These are phyloP conservation scores for Argynnis bischoffii DNA, from an alignment of 2,888 invertebrate genomes.

Conservation along the genomic window DNA sequence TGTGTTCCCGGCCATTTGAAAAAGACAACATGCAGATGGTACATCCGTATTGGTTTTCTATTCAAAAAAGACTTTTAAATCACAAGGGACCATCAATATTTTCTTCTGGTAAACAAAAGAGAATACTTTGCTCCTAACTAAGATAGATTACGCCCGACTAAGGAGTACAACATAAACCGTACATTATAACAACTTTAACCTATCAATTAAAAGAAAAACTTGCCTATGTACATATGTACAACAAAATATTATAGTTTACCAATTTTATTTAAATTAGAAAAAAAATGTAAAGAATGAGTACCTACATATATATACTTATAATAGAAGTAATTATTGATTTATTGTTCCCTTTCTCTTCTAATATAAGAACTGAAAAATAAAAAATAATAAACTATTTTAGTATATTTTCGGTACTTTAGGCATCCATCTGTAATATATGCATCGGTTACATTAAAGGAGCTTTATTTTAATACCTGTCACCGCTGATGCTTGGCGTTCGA, in stretches of 20 bases:
- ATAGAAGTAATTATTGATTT: too few relatives aligned
- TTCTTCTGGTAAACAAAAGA: slow-evolving; percentile 71
- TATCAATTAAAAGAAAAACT: slow-evolving; percentile 7
- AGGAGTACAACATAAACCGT: slow-evolving; percentile 15
- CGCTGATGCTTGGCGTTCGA: slow-evolving; percentile 37
- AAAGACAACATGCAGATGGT: slow-evolving; percentile 77
- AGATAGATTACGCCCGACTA: slow-evolving; percentile 68
- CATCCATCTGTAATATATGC: slow-evolving; percentile 39
- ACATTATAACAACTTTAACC: slow-evolving; percentile 20
- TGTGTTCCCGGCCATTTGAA: slow-evolving; percentile 69
- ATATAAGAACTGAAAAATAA: slow-evolving; percentile 11
- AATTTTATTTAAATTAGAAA: neutral
- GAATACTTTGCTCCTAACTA: slow-evolving; percentile 62
- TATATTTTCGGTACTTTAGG: slow-evolving; percentile 39
- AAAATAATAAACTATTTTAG: slow-evolving; percentile 1
- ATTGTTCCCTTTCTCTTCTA: too few relatives aligned
- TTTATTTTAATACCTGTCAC: slow-evolving; percentile 68
- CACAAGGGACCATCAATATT: slow-evolving; percentile 76
- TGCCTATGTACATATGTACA: neutral
- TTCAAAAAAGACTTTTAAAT: slow-evolving; percentile 79
- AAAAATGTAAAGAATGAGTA: neutral
- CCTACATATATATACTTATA: neutral
- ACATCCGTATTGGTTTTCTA: slow-evolving; percentile 78
- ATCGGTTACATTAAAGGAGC: slow-evolving; percentile 44
- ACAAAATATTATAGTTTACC: neutral